Percentiles rank a stretch among this genome's conserved stretches.
These are phyloP conservation scores for Pachyramphus minor DNA, from an alignment of 2,113 vertebrate genomes.

Conservation along the genomic window DNA sequence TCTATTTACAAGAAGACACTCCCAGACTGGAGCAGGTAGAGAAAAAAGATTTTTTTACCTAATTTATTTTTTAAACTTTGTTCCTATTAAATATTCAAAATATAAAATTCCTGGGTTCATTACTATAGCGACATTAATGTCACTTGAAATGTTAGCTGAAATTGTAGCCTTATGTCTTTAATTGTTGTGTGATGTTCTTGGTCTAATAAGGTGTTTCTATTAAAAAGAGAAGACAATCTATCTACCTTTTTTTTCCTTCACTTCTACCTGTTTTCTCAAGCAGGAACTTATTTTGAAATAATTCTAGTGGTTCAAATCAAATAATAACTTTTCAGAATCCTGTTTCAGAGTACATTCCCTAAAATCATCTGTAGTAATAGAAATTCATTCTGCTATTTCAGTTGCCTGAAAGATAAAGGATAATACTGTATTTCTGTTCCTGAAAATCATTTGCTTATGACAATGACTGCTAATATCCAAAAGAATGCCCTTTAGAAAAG, in stretches of 20 bases:
- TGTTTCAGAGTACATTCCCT: not conserved
- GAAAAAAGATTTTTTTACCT: not conserved
- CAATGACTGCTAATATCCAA: not conserved
- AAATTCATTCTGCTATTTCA: not conserved
- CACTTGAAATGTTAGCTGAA: not conserved
- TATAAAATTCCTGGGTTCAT: not conserved
- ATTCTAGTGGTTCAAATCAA: not conserved
- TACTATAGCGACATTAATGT: not conserved
- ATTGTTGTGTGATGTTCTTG: not conserved
- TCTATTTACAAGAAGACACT: slow-evolving; percentile 80
- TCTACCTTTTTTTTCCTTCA: not conserved
- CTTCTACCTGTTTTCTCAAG: not conserved
- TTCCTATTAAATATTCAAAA: not conserved
- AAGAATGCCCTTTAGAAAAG: not conserved
- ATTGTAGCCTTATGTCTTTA: not conserved
- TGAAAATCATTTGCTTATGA: not conserved
- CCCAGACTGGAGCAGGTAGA: slow-evolving; percentile 79
- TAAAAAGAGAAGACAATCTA: not conserved
- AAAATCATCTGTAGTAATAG: not conserved
- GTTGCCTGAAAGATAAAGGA: not conserved
- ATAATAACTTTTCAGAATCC: not conserved
- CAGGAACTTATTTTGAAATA: not conserved
- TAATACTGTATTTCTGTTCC: not conserved
- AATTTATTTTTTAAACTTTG: not conserved
- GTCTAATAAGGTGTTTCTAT: not conserved